Base-by-base conservation (phyloP, 2,113 vertebrate genomes). In the Hylia prasina region DNA sequence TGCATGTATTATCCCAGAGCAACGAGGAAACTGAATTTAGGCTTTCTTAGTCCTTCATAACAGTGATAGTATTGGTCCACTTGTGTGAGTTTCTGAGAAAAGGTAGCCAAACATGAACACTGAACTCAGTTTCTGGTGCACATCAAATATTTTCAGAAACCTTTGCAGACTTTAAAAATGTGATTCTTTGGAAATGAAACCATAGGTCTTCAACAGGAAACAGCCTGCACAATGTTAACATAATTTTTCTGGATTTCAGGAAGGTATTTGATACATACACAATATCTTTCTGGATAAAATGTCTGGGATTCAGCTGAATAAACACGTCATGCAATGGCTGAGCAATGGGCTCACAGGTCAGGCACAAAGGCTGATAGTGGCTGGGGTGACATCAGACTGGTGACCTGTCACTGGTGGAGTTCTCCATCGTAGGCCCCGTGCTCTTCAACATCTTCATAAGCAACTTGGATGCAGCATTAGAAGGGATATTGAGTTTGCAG, bases 371-470 rank as follows among this genome's bases (percentile, higher is more conserved):
- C 11, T 58, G 22, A 21, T 3, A 9, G 35, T 64, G 58, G 13
- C 13, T 40, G 24, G 9, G 8, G 6, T 33, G 53, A 12, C 27
- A 86, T 23, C 63, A 86, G 33, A 17, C 11, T 60, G 84, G 13
- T 23, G 15, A 47, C n/a, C 33, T 35, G 48, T 30, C 28, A 45
- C 15, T n/a, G 6, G 13, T 63, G 35, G 20, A 14, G 30, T 8
- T 79, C 65, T 31, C 42, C 30, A 18, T 31, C 1, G 0, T 15
- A 14, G 31, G 11, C 11, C 22, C 6, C 0, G 0, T 19, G 40
- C 48, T 56, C 31, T 50, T 27, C 58, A 27, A 13, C 10, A 35
- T 56, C 48, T 25, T 40, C 23, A 10, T 27, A 18, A 71, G 22
- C 17, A 14, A 14, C 22, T 15, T 51, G 30, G 33, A 37, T 3